Conservation (phyloP, 2,797 vertebrate species). For the Brachyrhaphis roseni region DNA sequence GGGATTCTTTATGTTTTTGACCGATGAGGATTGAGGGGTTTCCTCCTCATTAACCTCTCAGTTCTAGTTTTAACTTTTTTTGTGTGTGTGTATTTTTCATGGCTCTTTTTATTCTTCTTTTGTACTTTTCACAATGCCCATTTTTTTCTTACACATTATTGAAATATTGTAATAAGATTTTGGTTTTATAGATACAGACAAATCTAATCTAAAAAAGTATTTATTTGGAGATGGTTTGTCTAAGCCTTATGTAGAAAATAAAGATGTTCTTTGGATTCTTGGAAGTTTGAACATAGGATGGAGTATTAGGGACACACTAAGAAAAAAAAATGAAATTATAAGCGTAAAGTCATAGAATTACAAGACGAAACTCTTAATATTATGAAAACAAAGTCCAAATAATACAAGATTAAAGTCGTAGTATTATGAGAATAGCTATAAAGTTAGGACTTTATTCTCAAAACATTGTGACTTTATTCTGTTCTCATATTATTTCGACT, state of each 20-base stretch:
- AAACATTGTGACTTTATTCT: too few species aligned
- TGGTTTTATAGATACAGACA: not conserved
- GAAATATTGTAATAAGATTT: not conserved
- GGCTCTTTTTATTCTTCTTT: not conserved
- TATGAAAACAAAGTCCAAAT: too few species aligned
- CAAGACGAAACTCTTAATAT: too few species aligned
- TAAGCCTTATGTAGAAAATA: not conserved
- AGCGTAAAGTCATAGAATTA: too few species aligned
- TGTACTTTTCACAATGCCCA: not conserved
- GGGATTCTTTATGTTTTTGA: slow-evolving; percentile 32
- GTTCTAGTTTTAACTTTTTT: slow-evolving; percentile 4
- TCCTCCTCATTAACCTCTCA: slow-evolving; percentile 12
- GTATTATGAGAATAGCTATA: too few species aligned
- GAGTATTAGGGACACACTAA: too few species aligned
- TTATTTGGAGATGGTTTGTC: not conserved
- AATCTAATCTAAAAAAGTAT: not conserved
- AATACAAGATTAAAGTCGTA: too few species aligned
- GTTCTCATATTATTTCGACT: too few species aligned
- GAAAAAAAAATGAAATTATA: too few species aligned
- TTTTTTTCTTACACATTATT: not conserved
- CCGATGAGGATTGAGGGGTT: slow-evolving; percentile 29
- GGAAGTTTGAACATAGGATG: not conserved
- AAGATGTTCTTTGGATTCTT: not conserved
- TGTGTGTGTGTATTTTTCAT: not conserved
- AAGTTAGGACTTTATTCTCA: too few species aligned